Base-by-base conservation (phyloP, 1,140 invertebrate species). In the Hylaeus volcanicus region DNA sequence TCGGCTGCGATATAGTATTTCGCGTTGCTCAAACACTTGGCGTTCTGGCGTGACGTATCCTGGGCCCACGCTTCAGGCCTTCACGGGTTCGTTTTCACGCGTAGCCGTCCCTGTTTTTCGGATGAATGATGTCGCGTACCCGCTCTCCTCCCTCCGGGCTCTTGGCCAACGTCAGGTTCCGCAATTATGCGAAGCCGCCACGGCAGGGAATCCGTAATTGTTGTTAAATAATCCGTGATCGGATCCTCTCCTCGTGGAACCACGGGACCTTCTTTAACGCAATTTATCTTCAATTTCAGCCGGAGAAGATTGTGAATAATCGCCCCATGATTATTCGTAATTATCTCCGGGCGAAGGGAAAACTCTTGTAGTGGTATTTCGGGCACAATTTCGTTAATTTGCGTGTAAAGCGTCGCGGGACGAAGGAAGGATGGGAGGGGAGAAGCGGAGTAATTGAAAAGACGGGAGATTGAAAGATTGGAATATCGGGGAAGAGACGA, bases 1-100 rank as follows among this genome's bases (percentile, higher is more conserved):
- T 9, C 43, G 5, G 43, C 37, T 45, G 45, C 61, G 58, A 74
- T 80, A 85, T 85, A 71, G 84, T 83, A 79, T 72, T 72, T 79
- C 60, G 61, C 43, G 66, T 51, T 39, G 39, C 48, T 83, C 63
- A 61, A 73, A 79, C 55, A 58, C 69, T 66, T 75, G 43, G 45
- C 63, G 64, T 48, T 56, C 26, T 82, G 51, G 45, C 68, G 70
- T 69, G 64, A 68, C 53, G 12, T 56, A n/a, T 48, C 53, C 43
- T 43, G 8, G 2, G 64, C 26, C 48, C 26, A 69, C 15, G 55
- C 64, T 51, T 26, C 26, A 11, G 53, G 26, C 55, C 12, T 37
- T 60, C 64, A 6, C 39, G 41, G 53, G 4, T 43, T 66, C 64
- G 15, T 43, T 3, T 53, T 45, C 5, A 26, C 9, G 55, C 14